Conservation (phyloP, 2,888 invertebrate species). For the Gnatocerus cornutus region DNA sequence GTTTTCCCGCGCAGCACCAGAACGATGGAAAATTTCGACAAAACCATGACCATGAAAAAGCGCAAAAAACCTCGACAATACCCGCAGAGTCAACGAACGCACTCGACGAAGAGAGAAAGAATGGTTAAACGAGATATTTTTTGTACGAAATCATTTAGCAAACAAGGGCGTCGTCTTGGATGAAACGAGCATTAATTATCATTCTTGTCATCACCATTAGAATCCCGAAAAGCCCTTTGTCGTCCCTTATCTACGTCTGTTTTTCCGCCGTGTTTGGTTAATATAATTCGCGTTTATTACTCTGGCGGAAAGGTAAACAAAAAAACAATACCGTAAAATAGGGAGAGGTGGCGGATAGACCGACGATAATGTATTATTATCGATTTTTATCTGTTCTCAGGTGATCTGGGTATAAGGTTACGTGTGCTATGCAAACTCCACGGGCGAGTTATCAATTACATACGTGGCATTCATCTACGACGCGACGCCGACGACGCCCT, state of each 20-base stretch:
- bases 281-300: constrained; percentile 46
- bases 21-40: constrained; percentile 30
- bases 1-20: constrained; percentile 28
- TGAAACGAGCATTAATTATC: constrained; percentile 28
- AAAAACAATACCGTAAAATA: constrained; percentile 33
- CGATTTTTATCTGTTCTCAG: constrained; percentile 36
- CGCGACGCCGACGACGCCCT: constrained; percentile 24
- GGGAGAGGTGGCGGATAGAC: constrained; percentile 7
- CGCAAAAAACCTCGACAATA: constrained; percentile 25
- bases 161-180: constrained; percentile 29
- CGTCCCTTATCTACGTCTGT: too few relatives aligned
- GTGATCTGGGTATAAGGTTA: constrained; percentile 12
- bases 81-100: constrained; percentile 40
- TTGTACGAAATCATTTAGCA: constrained; percentile 32
- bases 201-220: constrained; percentile 20
- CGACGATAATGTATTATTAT: constrained; percentile 43
- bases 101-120: neutral
- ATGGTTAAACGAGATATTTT: constrained; percentile 18
- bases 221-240: neutral
- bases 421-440: constrained; percentile 27
- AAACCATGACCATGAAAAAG: constrained; percentile 40
- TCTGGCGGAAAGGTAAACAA: constrained; percentile 39
- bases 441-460: constrained; percentile 38
- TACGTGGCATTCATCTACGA: constrained; percentile 6
- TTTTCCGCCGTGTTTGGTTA: constrained; percentile 41